Conservation (phyloP, 2,797 vertebrate species). For the Lemur catta region DNA sequence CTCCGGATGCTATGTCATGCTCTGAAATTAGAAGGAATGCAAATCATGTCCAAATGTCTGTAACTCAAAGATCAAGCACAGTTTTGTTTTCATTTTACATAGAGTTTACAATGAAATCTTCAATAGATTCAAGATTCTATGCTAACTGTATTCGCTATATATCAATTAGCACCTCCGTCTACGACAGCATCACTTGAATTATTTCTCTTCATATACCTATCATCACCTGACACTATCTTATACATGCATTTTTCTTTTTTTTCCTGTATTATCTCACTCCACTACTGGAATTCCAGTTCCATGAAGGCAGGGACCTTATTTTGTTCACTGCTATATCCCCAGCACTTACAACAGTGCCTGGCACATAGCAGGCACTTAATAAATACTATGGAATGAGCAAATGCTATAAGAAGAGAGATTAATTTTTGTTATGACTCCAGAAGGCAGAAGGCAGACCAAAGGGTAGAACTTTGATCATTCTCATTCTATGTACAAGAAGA, state of each 20-base stretch:
- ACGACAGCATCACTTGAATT: neutral
- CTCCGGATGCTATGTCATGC: slow-evolving; percentile 92
- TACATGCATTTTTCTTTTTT: neutral
- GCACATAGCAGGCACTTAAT: neutral
- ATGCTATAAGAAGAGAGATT: neutral
- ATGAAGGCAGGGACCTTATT: neutral
- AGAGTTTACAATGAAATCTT: neutral
- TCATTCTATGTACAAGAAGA: neutral
- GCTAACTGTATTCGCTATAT: neutral
- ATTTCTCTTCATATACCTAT: neutral
- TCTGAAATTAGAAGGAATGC: slow-evolving; percentile 83
- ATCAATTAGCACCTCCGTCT: neutral
- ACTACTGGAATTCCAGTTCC: neutral
- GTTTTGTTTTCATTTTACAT: neutral
- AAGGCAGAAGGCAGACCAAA: neutral
- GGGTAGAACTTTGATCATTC: neutral
- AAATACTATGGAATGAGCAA: neutral
- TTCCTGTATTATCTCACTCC: neutral
- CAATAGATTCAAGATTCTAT: neutral
- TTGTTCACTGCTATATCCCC: neutral
- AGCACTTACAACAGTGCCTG: neutral
- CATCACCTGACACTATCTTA: neutral
- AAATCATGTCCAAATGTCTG: neutral
- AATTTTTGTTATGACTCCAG: neutral
- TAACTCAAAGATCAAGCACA: neutral